Conservation (phyloP, 2,797 vertebrate genomes). For the Trachops cirrhosus region DNA sequence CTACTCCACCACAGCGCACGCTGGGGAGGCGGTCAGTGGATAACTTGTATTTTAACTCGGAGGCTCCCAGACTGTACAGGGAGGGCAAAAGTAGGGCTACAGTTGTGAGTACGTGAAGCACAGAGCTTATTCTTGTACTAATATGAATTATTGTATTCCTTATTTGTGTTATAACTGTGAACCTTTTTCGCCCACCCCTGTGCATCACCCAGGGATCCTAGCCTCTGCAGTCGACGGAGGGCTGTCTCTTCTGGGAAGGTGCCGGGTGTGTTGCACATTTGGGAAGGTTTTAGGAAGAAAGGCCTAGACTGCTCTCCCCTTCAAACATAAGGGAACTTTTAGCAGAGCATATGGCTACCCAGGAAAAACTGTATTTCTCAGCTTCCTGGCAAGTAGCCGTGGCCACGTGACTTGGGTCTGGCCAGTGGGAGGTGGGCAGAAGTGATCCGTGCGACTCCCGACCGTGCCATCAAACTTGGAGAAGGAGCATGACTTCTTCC, state of each 20-base stretch:
- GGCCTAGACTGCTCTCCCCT: not conserved
- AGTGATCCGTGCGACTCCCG: not conserved
- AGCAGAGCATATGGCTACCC: not conserved
- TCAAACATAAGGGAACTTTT: not conserved
- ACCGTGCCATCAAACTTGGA: not conserved
- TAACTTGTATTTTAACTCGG: not conserved
- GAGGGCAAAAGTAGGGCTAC: not conserved
- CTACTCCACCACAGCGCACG: fast-evolving
- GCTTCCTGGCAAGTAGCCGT: not conserved
- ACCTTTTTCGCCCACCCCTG: not conserved
- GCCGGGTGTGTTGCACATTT: not conserved
- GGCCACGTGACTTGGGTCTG: not conserved
- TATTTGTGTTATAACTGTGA: not conserved
- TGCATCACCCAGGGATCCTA: not conserved
- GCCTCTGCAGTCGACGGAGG: not conserved
- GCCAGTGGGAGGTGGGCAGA: not conserved
- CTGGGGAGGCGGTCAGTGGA: fast-evolving
- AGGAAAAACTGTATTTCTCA: not conserved
- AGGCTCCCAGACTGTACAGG: not conserved
- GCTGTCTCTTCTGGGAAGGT: not conserved
- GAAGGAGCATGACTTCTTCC: not conserved
- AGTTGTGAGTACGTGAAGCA: not conserved
- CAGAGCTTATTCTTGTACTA: not conserved
- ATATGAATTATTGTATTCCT: not conserved
- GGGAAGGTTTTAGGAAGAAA: not conserved